These are phyloP conservation scores for Montipora capitata DNA, from an alignment of 92 coral and sea anemone species.

Conservation along the genomic window DNA sequence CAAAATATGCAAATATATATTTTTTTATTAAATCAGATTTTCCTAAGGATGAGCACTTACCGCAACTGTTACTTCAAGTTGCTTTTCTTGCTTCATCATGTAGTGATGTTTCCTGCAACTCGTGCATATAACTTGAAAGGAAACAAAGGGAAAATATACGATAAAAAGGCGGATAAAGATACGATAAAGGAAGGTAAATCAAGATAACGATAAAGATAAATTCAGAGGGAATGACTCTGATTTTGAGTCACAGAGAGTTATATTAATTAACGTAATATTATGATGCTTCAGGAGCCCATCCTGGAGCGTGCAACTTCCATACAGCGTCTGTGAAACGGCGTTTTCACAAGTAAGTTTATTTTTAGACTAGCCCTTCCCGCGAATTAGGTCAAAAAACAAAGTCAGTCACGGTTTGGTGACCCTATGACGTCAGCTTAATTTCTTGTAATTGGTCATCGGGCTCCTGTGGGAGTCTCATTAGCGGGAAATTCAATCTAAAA, in stretches of 20 bases:
- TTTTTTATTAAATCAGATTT: background rate
- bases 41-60: background rate
- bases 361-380: no score
- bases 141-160: background rate
- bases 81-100: background rate
- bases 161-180: background rate
- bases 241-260: background rate
- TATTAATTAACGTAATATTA: background rate
- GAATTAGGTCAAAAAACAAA: no score
- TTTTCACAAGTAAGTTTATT: no score
- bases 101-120: constrained; percentile 7
- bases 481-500: no score
- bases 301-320: no score
- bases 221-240: background rate
- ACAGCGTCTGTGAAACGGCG: no score
- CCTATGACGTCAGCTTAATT: no score
- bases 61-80: background rate
- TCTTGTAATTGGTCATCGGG: no score
- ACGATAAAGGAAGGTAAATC: background rate
- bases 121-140: constrained; percentile 3
- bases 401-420: no score
- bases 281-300: no score
- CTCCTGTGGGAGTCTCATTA: no score
- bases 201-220: background rate
- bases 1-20: background rate